Conservation (phyloP, 2,888 invertebrate species). For the Tanypteryx hageni region DNA sequence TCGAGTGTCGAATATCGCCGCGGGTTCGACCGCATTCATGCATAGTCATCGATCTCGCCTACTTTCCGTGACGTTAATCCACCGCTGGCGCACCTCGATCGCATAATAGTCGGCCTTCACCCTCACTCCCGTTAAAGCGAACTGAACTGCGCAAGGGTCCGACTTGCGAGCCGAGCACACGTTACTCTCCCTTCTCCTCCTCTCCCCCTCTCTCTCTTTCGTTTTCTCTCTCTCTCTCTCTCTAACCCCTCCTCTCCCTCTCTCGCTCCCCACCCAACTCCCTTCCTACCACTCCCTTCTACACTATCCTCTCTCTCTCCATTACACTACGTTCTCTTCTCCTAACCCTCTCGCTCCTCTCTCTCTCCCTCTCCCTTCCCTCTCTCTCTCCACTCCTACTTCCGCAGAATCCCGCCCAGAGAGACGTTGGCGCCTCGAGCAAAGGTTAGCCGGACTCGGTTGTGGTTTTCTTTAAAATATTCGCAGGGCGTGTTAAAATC, state of each 20-base stretch:
- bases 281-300: not conserved
- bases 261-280: not conserved
- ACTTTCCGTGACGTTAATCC: slow-evolving; percentile 29
- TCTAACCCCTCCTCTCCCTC: not conserved
- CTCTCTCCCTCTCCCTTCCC: not conserved
- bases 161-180: slow-evolving; percentile 9
- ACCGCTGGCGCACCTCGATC: slow-evolving; percentile 11
- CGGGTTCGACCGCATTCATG: slow-evolving; percentile 12
- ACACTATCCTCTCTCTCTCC: not conserved
- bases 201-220: not conserved
- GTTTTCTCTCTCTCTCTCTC: not conserved
- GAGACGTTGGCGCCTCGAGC: not conserved
- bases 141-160: slow-evolving; percentile 35
- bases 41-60: slow-evolving; percentile 33
- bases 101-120: slow-evolving; percentile 21
- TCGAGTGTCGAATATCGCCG: not conserved
- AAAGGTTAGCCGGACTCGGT: slow-evolving; percentile 24
- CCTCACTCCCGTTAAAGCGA: slow-evolving; percentile 20
- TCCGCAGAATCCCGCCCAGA: slow-evolving; percentile 15
- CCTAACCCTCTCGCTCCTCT: not conserved
- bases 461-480: slow-evolving; percentile 28
- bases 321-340: slow-evolving; percentile 12
- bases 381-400: not conserved
- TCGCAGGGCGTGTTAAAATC: not conserved
- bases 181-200: not conserved